Conservation (phyloP, 2,888 invertebrate species). For the Drosophila vallismaia region DNA sequence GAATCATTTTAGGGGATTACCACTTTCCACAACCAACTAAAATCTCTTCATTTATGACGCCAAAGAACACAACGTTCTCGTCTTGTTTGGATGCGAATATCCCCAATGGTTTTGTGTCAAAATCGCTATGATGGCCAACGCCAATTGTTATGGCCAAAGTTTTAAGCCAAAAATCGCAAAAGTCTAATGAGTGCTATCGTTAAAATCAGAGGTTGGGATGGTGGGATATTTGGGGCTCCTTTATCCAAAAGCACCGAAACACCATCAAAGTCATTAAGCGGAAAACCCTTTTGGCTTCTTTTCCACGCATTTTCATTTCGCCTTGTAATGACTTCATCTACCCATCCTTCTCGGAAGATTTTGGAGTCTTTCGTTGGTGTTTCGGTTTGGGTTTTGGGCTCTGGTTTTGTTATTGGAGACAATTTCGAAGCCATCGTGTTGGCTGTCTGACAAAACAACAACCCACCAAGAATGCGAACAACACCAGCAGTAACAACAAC, state of each 20-base stretch:
- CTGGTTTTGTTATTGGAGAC: constrained; percentile 60
- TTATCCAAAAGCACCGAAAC: constrained; percentile 16
- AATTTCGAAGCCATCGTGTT: constrained; percentile 69
- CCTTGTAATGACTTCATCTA: constrained; percentile 77
- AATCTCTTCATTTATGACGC: constrained; percentile 22
- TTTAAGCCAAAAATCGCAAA: constrained; percentile 57
- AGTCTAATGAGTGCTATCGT: constrained; percentile 73
- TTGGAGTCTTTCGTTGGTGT: constrained; percentile 48
- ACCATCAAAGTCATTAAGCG: constrained; percentile 71
- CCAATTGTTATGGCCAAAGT: constrained; percentile 72
- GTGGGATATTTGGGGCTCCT: constrained; percentile 27
- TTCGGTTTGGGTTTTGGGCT: neutral
- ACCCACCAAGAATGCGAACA: constrained; percentile 35
- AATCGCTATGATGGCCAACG: constrained; percentile 55
- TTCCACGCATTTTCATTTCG: constrained; percentile 61
- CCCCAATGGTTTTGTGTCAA: constrained; percentile 24
- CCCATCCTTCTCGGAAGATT: constrained; percentile 5
- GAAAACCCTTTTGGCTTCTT: constrained; percentile 72
- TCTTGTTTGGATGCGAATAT: constrained; percentile 21
- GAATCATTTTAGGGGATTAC: neutral
- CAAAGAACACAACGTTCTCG: constrained; percentile 19
- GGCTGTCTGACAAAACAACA: constrained; percentile 34
- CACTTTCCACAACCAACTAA: constrained; percentile 9
- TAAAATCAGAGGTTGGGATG: constrained; percentile 51
- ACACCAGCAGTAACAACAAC: constrained; percentile 51